Evolutionary conservation across 2,888 invertebrate species (phyloP), one percentile per base, ranked within the genome.

Genomic region (Hecatera dysodea): DNA sequence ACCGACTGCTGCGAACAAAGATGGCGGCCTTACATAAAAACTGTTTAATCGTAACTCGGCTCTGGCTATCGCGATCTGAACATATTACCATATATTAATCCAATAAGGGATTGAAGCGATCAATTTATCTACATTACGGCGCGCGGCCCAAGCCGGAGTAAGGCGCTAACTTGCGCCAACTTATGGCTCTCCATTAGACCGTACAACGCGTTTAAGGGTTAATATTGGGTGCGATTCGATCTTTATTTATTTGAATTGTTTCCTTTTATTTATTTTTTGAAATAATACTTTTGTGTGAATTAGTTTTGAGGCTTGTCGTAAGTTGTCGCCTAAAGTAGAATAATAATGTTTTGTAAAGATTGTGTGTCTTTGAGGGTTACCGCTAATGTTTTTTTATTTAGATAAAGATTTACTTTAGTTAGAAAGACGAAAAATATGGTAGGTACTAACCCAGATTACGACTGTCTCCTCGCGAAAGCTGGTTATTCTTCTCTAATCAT

Each of bases 21-120:
- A 94, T 93, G 92, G 93, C 91, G 92, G 91, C 91, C 91, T 92
- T 90, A 93, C 94, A 94, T 95, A 94, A 95, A 95, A 93, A 94
- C 91, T 90, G 91, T 93, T 93, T 93, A 94, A 93, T 94, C 94
- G 94, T 93, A 94, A 94, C 92, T 93, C 91, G 87, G 89, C 86
- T 75, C 87, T 78, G 88, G 88, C 88, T 93, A 94, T 94, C 93
- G 93, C 92, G 90, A 91, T 93, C 92, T 87, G 89, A 90, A 89
- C 92, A 90, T 92, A 94, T 92, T 93, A 93, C 90, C 93, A 91
- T 93, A 93, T 93, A 93, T 93, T 93, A 91, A 92, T 92, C 92
- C 91, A 92, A 91, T 92, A 92, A 91, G 90, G 91, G 90, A 91
- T 90, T 89, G 90, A 89, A 88, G 88, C 92, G 91, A 93, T 91